phyloP scores from a whole-genome alignment of 2,113 vertebrate genomes.

The Podiceps cristatus region DNA sequence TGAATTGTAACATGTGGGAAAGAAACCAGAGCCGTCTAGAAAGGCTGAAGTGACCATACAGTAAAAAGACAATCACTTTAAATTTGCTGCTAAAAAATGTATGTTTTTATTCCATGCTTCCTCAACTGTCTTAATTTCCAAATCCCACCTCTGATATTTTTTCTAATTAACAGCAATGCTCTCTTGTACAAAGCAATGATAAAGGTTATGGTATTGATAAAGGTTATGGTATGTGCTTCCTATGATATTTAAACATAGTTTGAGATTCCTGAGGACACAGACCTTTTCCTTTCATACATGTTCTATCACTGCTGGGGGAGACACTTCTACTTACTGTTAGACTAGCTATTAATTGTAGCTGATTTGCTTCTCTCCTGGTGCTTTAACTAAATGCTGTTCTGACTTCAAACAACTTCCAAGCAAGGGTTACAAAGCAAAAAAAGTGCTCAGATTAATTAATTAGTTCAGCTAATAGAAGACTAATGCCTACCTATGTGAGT shows the following conservation, averaged over 20 bases:
- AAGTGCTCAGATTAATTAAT: not conserved
- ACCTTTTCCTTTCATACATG: not conserved
- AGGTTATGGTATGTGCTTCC: not conserved
- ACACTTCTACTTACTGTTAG: not conserved
- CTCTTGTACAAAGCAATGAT: not conserved
- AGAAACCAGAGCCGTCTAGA: not conserved
- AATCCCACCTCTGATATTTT: not conserved
- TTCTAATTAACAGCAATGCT: not conserved
- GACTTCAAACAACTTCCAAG: not conserved
- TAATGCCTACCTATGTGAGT: slow-evolving; percentile 17
- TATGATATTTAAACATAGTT: not conserved
- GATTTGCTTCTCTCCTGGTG: not conserved
- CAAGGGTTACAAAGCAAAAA: not conserved
- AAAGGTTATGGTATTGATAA: not conserved
- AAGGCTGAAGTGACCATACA: not conserved
- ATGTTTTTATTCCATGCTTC: not conserved
- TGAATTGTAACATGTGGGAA: not conserved
- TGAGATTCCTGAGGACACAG: not conserved
- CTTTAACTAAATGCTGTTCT: not conserved
- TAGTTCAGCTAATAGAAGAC: not conserved
- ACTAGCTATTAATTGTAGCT: not conserved
- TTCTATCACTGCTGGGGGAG: not conserved
- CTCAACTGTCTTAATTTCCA: not conserved
- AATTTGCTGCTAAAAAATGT: not conserved
- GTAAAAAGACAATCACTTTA: not conserved